phyloP scores from a whole-genome alignment of 1,140 invertebrate genomes.

The Palaemon carinicauda region DNA sequence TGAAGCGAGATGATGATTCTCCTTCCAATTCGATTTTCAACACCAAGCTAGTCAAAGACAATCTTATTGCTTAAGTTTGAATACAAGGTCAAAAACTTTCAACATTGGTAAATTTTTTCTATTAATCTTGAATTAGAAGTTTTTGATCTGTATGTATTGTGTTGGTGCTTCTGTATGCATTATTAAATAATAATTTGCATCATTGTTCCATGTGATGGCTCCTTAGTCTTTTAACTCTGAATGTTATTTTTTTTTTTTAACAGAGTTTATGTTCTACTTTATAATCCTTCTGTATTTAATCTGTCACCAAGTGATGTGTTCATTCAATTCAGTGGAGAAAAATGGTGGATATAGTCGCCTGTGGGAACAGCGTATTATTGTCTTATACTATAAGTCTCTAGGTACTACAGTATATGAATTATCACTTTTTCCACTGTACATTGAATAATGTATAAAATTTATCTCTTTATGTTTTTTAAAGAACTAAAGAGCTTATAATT shows the following conservation, averaged over 20 bases:
- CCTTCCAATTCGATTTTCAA: neutral
- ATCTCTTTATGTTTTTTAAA: too few relatives aligned
- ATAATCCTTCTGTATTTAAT: too few relatives aligned
- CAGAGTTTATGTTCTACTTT: neutral
- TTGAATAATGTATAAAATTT: too few relatives aligned
- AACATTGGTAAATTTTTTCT: neutral
- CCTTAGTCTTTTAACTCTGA: neutral
- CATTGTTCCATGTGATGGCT: conserved; percentile 27
- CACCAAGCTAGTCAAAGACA: conserved; percentile 43
- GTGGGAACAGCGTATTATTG: too few relatives aligned
- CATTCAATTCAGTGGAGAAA: too few relatives aligned
- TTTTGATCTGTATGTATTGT: conserved; percentile 42
- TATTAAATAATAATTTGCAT: conserved; percentile 33
- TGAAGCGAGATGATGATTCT: neutral
- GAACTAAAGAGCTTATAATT: neutral
- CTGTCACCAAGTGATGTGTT: too few relatives aligned
- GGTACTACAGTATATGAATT: too few relatives aligned
- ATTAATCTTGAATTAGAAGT: neutral
- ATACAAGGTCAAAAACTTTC: conserved; percentile 32
- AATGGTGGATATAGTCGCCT: too few relatives aligned
- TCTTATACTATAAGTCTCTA: too few relatives aligned
- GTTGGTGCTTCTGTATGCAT: conserved; percentile 48
- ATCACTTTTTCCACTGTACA: too few relatives aligned
- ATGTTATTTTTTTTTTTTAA: neutral
- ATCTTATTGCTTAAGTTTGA: conserved; percentile 19